These are phyloP conservation scores for Thalassarche chlororhynchos DNA, from an alignment of 2,113 vertebrate species.

Conservation along the genomic window DNA sequence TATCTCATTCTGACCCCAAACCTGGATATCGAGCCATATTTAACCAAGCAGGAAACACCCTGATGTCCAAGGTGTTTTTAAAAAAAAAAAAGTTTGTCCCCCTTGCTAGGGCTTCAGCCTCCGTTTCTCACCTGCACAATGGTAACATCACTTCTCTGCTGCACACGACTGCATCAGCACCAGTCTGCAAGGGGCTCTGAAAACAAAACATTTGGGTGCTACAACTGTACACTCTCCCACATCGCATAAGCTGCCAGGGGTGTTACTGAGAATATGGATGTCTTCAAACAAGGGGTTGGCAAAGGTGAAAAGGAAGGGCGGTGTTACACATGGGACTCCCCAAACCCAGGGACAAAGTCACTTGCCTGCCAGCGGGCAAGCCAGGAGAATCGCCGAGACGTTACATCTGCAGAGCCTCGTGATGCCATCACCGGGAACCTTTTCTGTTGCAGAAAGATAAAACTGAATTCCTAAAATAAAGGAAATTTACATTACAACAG, in stretches of 20 bases:
- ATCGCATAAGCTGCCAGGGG: neutral
- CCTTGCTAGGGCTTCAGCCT: neutral
- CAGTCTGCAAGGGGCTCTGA: neutral
- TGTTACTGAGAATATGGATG: rapidly evolving
- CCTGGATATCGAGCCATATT: neutral
- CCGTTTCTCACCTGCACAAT: rapidly evolving
- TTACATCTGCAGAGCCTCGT: rapidly evolving
- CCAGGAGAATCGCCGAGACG: rapidly evolving
- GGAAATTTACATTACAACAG: rapidly evolving
- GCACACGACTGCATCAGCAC: neutral
- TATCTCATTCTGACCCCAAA: neutral
- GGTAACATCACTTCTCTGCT: neutral
- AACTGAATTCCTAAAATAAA: neutral
- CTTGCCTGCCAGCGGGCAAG: no score
- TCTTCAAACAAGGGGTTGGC: rapidly evolving
- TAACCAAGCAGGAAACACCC: neutral
- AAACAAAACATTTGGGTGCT: no score
- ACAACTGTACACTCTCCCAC: rapidly evolving
- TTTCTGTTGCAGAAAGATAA: no score
- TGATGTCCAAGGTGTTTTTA: neutral
- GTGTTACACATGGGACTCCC: rapidly evolving
- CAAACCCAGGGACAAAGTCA: neutral
- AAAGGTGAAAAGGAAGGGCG: neutral
- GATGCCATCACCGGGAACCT: rapidly evolving
- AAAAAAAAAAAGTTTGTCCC: no score